A percentile compares a stretch with the other conserved stretches of the same genome.
Conservation (phyloP, 2,888 invertebrate species). For the Matsumyia berberina region DNA sequence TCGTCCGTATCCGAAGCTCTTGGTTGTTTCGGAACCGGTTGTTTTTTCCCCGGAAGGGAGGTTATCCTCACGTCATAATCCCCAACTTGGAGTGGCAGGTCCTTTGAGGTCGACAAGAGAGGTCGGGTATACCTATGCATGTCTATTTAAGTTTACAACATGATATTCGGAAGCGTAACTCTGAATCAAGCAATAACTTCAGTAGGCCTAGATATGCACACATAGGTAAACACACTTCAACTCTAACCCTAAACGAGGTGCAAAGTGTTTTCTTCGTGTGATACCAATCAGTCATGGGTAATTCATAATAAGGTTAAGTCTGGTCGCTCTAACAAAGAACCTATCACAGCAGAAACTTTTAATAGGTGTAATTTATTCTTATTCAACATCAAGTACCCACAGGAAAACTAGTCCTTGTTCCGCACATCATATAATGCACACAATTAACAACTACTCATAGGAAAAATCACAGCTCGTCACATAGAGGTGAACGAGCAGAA, state of each 20-base stretch:
- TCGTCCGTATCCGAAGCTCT: too few species aligned
- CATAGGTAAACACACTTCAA: slow-evolving; percentile 1
- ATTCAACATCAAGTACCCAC: neutral
- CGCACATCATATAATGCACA: slow-evolving; percentile 9
- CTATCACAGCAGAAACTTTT: slow-evolving; percentile 32
- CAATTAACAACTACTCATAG: slow-evolving; percentile 41
- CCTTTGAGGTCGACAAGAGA: too few species aligned
- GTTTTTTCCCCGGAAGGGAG: too few species aligned
- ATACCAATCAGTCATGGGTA: slow-evolving; percentile 24
- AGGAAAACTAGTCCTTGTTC: slow-evolving; percentile 22
- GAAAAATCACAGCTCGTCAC: slow-evolving; percentile 54
- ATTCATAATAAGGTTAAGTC: neutral
- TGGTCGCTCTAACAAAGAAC: neutral
- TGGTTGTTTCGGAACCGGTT: too few species aligned
- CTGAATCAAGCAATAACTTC: neutral
- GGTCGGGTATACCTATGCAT: too few species aligned
- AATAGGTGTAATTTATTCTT: slow-evolving; percentile 50
- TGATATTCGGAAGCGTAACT: neutral
- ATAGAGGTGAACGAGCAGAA: slow-evolving; percentile 29
- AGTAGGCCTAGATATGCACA: neutral
- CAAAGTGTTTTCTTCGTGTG: slow-evolving; percentile 27
- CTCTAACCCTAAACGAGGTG: slow-evolving; percentile 33
- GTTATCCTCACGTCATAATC: too few species aligned
- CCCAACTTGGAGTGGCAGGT: too few species aligned
- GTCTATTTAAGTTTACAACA: too few species aligned